Percentiles rank a stretch among this genome's conserved stretches.
phyloP scores from a whole-genome alignment of 2,113 vertebrate species.

The Pluvialis apricaria region DNA sequence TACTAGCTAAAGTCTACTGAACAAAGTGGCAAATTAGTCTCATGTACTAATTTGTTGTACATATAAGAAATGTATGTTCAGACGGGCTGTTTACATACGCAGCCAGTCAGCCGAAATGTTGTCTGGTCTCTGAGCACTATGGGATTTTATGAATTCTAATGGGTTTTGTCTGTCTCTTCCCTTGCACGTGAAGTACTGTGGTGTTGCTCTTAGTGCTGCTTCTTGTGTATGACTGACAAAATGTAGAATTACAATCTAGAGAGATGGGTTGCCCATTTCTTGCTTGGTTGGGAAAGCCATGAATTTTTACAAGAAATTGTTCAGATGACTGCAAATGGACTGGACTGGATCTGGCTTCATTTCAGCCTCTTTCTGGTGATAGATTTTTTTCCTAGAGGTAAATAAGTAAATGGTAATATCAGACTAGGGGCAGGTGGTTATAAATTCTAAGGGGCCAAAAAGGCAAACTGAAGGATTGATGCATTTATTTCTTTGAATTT shows the following conservation, averaged over 20 bases:
- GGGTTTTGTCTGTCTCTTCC: background rate
- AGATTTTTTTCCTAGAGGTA: conserved; percentile 6
- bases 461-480: background rate
- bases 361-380: background rate
- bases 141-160: background rate
- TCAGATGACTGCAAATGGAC: conserved; percentile 24
- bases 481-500: background rate
- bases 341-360: background rate
- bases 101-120: accelerated
- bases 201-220: background rate
- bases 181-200: background rate
- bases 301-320: conserved; percentile 11
- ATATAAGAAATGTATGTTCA: background rate
- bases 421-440: background rate
- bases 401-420: background rate
- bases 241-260: background rate
- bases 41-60: background rate
- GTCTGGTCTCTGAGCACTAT: background rate
- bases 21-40: background rate
- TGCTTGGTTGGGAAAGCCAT: background rate
- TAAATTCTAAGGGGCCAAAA: background rate
- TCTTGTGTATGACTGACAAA: background rate
- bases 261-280: conserved; percentile 19
- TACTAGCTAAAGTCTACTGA: background rate
- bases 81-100: background rate